These are phyloP conservation scores for Ianthella basta DNA, from an alignment of 37 sponge, comb jelly and placozoan genomes.

Conservation along the genomic window DNA sequence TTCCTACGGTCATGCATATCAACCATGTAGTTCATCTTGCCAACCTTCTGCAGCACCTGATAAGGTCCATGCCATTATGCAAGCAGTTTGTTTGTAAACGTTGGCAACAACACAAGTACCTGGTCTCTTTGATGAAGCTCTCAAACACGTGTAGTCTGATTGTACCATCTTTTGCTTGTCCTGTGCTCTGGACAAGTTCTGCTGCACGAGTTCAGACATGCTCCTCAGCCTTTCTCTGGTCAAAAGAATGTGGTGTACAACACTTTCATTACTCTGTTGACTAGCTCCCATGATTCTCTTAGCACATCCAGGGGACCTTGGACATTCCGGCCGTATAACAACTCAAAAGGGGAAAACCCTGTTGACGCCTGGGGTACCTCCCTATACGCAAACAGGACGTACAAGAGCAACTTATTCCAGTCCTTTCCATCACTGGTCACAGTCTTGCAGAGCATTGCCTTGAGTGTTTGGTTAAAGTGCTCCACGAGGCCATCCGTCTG, in stretches of 20 bases:
- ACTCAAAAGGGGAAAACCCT: constrained; percentile 62
- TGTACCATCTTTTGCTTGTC: constrained; percentile 8
- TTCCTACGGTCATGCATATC: constrained; percentile 33
- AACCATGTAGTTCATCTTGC: constrained; percentile 42
- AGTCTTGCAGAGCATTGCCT: constrained; percentile 38
- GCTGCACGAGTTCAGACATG: constrained; percentile 15
- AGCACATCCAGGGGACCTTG: constrained; percentile 51
- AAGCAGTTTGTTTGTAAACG: constrained; percentile 22
- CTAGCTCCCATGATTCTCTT: constrained; percentile 41
- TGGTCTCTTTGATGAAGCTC: constrained; percentile 23
- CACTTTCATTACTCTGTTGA: constrained; percentile 10
- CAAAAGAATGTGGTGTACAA: constrained; percentile 23
- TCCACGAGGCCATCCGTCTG: constrained; percentile 54
- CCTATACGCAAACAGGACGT: constrained; percentile 59
- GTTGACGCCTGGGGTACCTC: constrained; percentile 56
- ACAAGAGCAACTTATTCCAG: constrained; percentile 49
- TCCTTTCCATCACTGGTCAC: constrained; percentile 35
- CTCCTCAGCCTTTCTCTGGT: neutral
- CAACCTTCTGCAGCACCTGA: constrained; percentile 4
- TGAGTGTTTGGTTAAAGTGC: constrained; percentile 50
- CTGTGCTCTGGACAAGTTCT: constrained; percentile 36
- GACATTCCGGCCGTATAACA: constrained; percentile 45
- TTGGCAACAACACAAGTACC: constrained; percentile 38
- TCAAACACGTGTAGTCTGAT: constrained; percentile 1
- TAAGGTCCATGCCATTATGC: constrained; percentile 51